phyloP scores from a whole-genome alignment of 2,113 vertebrate species.

The Amphiprion ocellaris region DNA sequence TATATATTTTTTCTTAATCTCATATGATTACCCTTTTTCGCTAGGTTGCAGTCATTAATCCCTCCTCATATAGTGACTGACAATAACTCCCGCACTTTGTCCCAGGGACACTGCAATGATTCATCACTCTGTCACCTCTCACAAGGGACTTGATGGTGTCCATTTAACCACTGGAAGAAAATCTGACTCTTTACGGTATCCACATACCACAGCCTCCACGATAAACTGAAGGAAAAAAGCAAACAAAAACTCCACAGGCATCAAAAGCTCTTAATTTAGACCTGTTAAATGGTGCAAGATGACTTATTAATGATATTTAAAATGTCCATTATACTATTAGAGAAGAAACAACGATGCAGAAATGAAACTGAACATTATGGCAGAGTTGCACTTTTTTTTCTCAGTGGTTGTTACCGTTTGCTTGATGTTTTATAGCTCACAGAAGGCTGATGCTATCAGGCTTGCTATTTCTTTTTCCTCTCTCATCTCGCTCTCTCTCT shows the following conservation, averaged over 20 bases:
- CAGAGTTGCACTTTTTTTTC: conserved; percentile 34
- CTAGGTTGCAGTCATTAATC: conserved; percentile 75
- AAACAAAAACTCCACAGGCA: background rate
- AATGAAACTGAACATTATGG: conserved; percentile 39
- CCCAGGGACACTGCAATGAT: conserved; percentile 56
- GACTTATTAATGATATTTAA: conserved; percentile 26
- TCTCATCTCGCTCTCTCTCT: conserved; percentile 45
- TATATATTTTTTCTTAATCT: conserved; percentile 64
- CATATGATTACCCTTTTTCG: conserved; percentile 78
- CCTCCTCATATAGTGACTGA: conserved; percentile 67
- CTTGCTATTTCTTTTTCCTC: conserved; percentile 51
- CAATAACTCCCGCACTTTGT: conserved; percentile 79
- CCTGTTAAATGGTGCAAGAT: background rate
- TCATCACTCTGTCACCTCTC: conserved; percentile 78
- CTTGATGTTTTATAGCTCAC: conserved; percentile 61
- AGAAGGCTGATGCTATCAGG: conserved; percentile 58
- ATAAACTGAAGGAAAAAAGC: background rate
- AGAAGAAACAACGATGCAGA: conserved; percentile 15
- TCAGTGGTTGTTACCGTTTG: conserved; percentile 33
- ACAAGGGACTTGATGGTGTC: conserved; percentile 61
- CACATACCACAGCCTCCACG: background rate
- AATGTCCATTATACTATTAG: conserved; percentile 22
- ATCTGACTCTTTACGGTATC: background rate
- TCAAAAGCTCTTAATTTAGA: background rate
- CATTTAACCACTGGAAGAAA: conserved; percentile 59